These are phyloP conservation scores for Plectus sambesii DNA, from an alignment of 1,140 invertebrate species.

Conservation along the genomic window DNA sequence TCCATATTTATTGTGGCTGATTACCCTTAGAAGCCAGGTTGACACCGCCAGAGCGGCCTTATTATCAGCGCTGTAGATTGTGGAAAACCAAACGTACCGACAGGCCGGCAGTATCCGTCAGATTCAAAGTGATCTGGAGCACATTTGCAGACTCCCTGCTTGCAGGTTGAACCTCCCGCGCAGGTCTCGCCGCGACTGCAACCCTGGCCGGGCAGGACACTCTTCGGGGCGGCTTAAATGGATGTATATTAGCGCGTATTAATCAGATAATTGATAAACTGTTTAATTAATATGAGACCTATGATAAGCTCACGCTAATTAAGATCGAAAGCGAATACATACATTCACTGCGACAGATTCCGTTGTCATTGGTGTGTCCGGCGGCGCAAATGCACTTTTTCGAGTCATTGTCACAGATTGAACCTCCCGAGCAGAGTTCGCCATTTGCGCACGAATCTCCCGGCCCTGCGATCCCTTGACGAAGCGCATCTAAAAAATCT, in stretches of 20 bases:
- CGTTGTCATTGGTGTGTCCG: slow-evolving; percentile 16
- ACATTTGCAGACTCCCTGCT: slow-evolving; percentile 21
- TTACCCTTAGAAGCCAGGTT: too few species aligned
- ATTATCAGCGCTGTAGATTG: too few species aligned
- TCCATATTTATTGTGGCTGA: too few species aligned
- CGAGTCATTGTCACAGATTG: slow-evolving; percentile 26
- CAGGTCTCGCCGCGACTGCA: slow-evolving; percentile 18
- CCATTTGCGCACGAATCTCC: slow-evolving; percentile 23
- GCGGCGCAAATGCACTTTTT: slow-evolving; percentile 28
- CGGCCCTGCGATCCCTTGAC: slow-evolving; percentile 12
- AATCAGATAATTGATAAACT: too few species aligned
- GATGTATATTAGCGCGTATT: too few species aligned
- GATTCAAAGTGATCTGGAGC: slow-evolving; percentile 13
- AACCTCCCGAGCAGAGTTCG: slow-evolving; percentile 28
- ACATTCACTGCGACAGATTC: slow-evolving; percentile 23
- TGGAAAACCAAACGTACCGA: too few species aligned
- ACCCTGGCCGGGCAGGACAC: slow-evolving; percentile 18
- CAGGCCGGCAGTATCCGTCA: slow-evolving; percentile 25
- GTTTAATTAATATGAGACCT: too few species aligned
- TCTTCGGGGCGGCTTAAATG: slow-evolving; percentile 14
- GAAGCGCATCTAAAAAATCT: slow-evolving; percentile 14
- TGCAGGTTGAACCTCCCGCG: too few species aligned
- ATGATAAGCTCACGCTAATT: too few species aligned
- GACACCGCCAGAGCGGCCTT: too few species aligned
- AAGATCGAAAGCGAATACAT: too few species aligned